A percentile compares a stretch with the other conserved stretches of the same genome.
phyloP scores from a whole-genome alignment of 2,888 invertebrate species.

The Nomada hirtipes region DNA sequence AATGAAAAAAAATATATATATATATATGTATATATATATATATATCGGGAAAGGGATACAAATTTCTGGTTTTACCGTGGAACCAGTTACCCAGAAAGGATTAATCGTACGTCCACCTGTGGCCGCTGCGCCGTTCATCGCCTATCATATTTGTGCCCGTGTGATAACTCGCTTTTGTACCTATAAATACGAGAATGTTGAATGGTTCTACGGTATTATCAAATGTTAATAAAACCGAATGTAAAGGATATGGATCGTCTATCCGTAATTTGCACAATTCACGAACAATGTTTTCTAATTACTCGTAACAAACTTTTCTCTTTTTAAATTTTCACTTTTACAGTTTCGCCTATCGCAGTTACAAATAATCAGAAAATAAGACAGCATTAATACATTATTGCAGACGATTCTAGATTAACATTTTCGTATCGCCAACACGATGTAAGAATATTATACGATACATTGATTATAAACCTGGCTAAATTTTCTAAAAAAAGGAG shows the following conservation, averaged over 20 bases:
- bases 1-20: not conserved
- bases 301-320: not conserved
- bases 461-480: constrained; percentile 11
- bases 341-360: too few species aligned
- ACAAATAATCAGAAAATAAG: too few species aligned
- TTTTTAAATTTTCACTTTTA: too few species aligned
- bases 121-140: not conserved
- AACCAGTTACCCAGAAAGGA: constrained; percentile 50
- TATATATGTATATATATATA: not conserved
- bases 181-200: too few species aligned
- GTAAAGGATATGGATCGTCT: too few species aligned
- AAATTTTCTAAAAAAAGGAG: not conserved
- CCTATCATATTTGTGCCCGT: constrained; percentile 4
- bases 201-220: too few species aligned
- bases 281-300: not conserved
- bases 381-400: too few species aligned
- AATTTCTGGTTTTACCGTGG: constrained; percentile 41
- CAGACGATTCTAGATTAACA: too few species aligned
- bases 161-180: constrained; percentile 10
- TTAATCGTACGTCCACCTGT: constrained; percentile 52
- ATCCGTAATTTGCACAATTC: too few species aligned
- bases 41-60: constrained; percentile 26
- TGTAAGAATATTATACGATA: not conserved
- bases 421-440: too few species aligned
- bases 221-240: too few species aligned